Percentiles rank a stretch among this genome's conserved stretches.
Conservation (phyloP, 2,888 invertebrate genomes). For the Metalampra italica region DNA sequence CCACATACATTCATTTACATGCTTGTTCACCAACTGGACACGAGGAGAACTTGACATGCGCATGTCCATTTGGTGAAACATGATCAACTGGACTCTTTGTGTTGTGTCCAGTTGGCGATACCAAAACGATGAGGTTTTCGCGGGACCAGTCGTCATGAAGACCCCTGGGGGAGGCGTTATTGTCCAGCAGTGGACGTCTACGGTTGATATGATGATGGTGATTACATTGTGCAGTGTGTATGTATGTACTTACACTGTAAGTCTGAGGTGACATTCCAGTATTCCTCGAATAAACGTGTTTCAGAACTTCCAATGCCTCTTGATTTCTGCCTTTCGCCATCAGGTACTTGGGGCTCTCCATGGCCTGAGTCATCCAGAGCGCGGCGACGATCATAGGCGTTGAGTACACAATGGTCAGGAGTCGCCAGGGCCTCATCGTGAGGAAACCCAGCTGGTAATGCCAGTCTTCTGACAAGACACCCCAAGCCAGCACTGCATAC, state of each 20-base stretch:
- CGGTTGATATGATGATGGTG: no score
- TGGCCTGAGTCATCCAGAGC: constrained; percentile 51
- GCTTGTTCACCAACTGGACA: no score
- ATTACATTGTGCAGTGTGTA: no score
- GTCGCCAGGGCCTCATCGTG: constrained; percentile 83
- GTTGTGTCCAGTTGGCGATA: no score
- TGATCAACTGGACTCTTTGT: no score
- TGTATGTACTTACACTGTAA: constrained; percentile 48
- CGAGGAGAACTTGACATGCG: no score
- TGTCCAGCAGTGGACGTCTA: no score
- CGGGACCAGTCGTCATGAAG: no score
- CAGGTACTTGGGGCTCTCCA: constrained; percentile 89
- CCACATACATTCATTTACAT: no score
- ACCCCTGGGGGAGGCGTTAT: no score
- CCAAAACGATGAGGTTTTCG: no score
- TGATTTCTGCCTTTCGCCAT: constrained; percentile 79
- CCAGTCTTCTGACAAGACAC: constrained; percentile 78
- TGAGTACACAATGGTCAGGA: constrained; percentile 82
- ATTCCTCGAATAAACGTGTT: constrained; percentile 47
- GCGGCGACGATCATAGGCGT: constrained; percentile 76
- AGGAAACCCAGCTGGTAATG: constrained; percentile 44
- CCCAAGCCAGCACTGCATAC: constrained; percentile 80
- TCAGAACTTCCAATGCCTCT: constrained; percentile 73
- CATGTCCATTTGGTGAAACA: no score
- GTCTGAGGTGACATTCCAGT: constrained; percentile 37